Evolutionary conservation across 2,113 vertebrate genomes (phyloP).

Genomic region (Cavia aperea): DNA sequence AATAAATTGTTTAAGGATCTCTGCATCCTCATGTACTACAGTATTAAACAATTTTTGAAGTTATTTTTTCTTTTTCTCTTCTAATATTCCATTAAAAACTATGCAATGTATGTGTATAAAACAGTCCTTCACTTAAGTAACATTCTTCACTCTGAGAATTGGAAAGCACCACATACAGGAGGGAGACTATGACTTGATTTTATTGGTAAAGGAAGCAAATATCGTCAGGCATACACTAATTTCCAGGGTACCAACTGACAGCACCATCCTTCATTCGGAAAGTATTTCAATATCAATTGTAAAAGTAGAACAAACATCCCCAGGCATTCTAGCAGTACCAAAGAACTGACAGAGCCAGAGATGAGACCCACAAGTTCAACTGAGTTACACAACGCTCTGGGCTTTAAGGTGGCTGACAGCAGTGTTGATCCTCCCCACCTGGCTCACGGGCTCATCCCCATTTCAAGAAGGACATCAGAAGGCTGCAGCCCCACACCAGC

Average conservation of each 20-base stretch:
- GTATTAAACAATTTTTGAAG: neutral
- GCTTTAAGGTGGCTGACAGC: slow-evolving; percentile 5
- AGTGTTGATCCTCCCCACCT: neutral
- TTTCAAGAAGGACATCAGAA: neutral
- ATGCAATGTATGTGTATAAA: neutral
- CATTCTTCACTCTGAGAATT: slow-evolving; percentile 7
- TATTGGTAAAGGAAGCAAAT: slow-evolving; percentile 36
- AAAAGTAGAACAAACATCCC: slow-evolving; percentile 60
- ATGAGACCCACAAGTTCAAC: slow-evolving; percentile 36
- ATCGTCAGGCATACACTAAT: slow-evolving; percentile 43
- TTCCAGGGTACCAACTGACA: slow-evolving; percentile 54
- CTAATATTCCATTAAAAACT: slow-evolving; percentile 13
- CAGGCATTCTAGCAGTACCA: slow-evolving; percentile 41
- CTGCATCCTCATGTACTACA: neutral
- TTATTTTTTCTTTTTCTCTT: neutral
- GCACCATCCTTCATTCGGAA: slow-evolving; percentile 55
- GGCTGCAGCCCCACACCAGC: neutral
- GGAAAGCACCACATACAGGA: neutral
- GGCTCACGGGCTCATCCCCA: neutral
- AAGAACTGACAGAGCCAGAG: slow-evolving; percentile 38
- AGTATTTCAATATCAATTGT: slow-evolving; percentile 61
- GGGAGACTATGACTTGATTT: slow-evolving; percentile 11
- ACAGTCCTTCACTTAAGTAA: neutral
- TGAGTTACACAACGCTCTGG: slow-evolving; percentile 16
- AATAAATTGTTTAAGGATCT: neutral